These are phyloP conservation scores for Phoenicopterus ruber DNA, from an alignment of 2,113 vertebrate genomes.

Conservation along the genomic window DNA sequence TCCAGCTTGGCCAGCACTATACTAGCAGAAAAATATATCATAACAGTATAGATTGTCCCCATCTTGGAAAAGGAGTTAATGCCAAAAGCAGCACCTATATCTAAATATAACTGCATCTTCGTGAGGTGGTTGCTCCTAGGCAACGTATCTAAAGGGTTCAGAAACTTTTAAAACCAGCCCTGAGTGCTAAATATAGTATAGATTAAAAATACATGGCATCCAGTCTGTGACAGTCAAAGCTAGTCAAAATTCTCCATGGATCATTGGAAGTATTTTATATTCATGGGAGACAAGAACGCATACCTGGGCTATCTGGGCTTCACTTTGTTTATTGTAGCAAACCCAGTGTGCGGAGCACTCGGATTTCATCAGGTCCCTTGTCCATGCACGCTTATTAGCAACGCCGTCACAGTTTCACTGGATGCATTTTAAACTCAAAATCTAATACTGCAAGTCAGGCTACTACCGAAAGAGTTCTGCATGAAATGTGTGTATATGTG, in stretches of 20 bases:
- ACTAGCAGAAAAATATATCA: neutral
- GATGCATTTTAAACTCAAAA: neutral
- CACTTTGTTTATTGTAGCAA: neutral
- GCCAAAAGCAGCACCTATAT: neutral
- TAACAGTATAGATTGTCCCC: neutral
- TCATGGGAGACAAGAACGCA: neutral
- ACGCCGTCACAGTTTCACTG: neutral
- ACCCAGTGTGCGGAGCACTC: neutral
- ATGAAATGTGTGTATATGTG: neutral
- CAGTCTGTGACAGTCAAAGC: neutral
- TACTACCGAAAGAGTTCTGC: neutral
- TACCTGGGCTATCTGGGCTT: neutral
- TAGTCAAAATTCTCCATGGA: neutral
- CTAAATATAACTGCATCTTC: neutral
- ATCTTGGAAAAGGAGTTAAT: neutral
- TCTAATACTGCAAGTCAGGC: neutral
- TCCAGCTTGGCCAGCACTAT: neutral
- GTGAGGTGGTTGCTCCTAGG: neutral
- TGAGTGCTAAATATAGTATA: neutral
- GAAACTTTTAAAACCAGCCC: constrained; percentile 9
- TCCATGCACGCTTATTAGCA: neutral
- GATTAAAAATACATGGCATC: neutral
- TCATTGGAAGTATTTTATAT: neutral
- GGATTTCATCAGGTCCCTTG: neutral
- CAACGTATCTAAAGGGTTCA: neutral